A percentile compares a stretch with the other conserved stretches of the same genome.
phyloP scores from a whole-genome alignment of 2,797 vertebrate species.

The Danio choprae region DNA sequence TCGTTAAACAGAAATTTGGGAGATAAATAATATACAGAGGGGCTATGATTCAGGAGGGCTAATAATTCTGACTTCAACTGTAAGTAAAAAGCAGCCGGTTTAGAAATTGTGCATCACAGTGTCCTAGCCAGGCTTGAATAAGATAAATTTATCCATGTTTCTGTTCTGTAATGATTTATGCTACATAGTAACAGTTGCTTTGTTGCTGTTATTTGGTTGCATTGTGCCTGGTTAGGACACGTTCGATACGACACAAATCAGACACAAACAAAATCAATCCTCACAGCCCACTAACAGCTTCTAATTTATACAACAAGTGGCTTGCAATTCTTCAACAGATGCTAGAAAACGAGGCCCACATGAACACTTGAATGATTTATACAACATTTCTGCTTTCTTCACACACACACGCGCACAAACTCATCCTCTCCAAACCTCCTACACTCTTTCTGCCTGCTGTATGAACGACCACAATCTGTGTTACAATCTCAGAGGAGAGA shows the following conservation, averaged over 20 bases:
- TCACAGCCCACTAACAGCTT: conserved; percentile 35
- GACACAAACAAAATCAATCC: conserved; percentile 27
- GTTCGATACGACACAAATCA: conserved; percentile 18
- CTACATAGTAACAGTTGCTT: background rate
- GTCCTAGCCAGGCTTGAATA: background rate
- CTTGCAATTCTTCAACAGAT: conserved; percentile 28
- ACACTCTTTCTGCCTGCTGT: conserved; percentile 49
- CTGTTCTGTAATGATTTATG: background rate
- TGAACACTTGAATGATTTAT: conserved; percentile 42
- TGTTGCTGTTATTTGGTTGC: background rate
- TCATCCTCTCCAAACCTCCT: conserved; percentile 42
- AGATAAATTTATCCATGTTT: too few species aligned
- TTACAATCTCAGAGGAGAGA: conserved; percentile 40
- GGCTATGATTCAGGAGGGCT: too few species aligned
- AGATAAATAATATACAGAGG: too few species aligned
- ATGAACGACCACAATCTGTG: conserved; percentile 52
- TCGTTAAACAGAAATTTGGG: too few species aligned
- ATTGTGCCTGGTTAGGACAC: conserved; percentile 29
- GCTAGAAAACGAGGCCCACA: conserved; percentile 44
- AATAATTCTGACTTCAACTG: too few species aligned
- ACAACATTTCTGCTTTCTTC: conserved; percentile 8
- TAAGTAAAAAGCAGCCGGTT: conserved; percentile 12
- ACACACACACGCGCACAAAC: conserved; percentile 4
- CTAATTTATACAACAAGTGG: conserved; percentile 63
- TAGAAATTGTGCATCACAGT: background rate